Percentiles rank a stretch among this genome's conserved stretches.
Evolutionary conservation across 2,888 invertebrate species (phyloP).

Genomic region (Leptopilina syphax): DNA sequence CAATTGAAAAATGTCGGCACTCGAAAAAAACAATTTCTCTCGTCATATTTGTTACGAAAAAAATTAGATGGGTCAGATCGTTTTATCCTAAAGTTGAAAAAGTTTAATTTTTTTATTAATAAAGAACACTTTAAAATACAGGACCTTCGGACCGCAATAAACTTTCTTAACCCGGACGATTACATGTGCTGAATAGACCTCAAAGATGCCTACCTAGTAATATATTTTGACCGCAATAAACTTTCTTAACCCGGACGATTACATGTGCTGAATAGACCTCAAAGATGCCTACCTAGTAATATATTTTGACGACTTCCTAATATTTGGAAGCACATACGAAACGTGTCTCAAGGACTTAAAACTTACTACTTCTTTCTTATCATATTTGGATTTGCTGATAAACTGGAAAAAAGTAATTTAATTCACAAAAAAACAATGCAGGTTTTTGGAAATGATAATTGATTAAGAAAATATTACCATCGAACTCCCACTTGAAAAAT

Average conservation of each 20-base stretch:
- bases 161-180: slow-evolving; percentile 27
- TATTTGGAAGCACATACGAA: slow-evolving; percentile 22
- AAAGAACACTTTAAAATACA: slow-evolving; percentile 48
- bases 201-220: slow-evolving; percentile 52
- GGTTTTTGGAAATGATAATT: slow-evolving; percentile 38
- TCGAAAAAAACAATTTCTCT: slow-evolving; percentile 41
- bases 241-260: slow-evolving; percentile 38
- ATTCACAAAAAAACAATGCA: slow-evolving; percentile 81
- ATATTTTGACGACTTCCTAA: slow-evolving; percentile 48
- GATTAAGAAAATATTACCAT: slow-evolving; percentile 26
- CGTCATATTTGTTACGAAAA: slow-evolving; percentile 37
- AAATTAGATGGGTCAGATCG: slow-evolving; percentile 40
- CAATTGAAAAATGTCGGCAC: slow-evolving; percentile 32
- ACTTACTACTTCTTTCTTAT: not conserved
- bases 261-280: slow-evolving; percentile 47
- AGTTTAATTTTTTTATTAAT: slow-evolving; percentile 41
- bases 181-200: slow-evolving; percentile 49
- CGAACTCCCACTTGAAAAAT: slow-evolving; percentile 38
- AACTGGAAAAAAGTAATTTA: slow-evolving; percentile 46
- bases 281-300: slow-evolving; percentile 45
- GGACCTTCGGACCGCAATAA: slow-evolving; percentile 43
- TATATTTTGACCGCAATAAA: not conserved
- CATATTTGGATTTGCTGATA: slow-evolving; percentile 45
- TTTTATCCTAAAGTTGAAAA: slow-evolving; percentile 43
- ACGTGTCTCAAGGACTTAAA: slow-evolving; percentile 40